phyloP scores from a whole-genome alignment of 2,113 vertebrate species.

The Epinephelus lanceolatus region DNA sequence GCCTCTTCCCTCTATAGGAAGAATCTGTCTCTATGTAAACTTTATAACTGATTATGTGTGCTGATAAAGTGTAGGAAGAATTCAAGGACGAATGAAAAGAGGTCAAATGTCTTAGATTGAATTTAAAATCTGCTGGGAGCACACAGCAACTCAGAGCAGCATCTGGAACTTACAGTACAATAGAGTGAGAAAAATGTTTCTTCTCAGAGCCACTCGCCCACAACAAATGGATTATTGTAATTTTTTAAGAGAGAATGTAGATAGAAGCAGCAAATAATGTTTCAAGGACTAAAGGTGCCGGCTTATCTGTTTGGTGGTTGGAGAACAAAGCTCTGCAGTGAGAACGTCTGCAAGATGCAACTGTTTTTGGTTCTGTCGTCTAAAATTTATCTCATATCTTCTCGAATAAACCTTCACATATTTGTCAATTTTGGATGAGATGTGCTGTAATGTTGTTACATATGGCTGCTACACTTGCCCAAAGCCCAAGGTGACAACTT shows the following conservation, averaged over 20 bases:
- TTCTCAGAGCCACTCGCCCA: background rate
- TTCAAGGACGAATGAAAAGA: conserved; percentile 10
- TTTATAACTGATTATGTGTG: background rate
- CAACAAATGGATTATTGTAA: background rate
- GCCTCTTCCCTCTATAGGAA: background rate
- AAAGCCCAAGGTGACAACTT: background rate
- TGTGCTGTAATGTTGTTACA: too few relatives aligned
- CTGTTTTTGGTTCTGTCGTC: background rate
- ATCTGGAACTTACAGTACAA: background rate
- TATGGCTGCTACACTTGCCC: too few relatives aligned
- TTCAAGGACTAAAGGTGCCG: background rate
- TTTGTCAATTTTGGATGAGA: background rate
- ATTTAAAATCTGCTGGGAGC: conserved; percentile 15
- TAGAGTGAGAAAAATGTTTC: background rate
- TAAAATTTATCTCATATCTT: too few relatives aligned
- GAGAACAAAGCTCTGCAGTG: background rate
- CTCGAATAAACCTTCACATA: background rate
- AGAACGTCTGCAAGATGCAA: background rate
- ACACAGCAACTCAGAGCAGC: background rate
- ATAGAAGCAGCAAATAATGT: background rate
- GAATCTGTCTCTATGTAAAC: background rate
- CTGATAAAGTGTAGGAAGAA: background rate
- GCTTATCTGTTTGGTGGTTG: background rate
- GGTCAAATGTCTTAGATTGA: conserved; percentile 6
- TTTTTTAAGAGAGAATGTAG: background rate